These are phyloP conservation scores for Apostichopus californicus DNA, from an alignment of 35 echinoderm and acorn worm species.

Conservation along the genomic window DNA sequence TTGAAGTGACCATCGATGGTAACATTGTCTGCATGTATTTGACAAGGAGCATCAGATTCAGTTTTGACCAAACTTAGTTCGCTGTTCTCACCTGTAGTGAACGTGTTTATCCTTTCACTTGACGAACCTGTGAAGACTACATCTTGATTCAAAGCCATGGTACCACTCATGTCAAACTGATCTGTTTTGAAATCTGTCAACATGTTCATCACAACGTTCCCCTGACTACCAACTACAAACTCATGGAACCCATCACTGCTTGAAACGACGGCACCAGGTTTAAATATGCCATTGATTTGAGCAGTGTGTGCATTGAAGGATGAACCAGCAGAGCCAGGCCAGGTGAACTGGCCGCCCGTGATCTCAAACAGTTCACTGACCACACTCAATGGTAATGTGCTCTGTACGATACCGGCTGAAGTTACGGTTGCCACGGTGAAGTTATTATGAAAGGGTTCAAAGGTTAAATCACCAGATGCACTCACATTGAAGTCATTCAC, in stretches of 20 bases:
- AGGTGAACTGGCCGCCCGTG: conserved; percentile 33
- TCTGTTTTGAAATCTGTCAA: conserved; percentile 52
- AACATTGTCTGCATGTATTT: conserved; percentile 55
- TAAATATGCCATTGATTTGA: conserved; percentile 58
- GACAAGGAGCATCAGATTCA: background rate
- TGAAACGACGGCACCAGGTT: conserved; percentile 54
- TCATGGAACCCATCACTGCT: conserved; percentile 42
- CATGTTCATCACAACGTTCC: conserved; percentile 35
- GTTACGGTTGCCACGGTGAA: conserved; percentile 26
- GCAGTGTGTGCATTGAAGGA: conserved; percentile 46
- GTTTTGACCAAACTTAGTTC: background rate
- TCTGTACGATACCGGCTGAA: conserved; percentile 58
- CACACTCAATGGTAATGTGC: conserved; percentile 48
- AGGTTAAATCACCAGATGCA: background rate
- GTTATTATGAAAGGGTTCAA: conserved; percentile 43
- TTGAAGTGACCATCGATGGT: background rate
- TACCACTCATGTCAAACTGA: conserved; percentile 6
- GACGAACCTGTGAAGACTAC: background rate
- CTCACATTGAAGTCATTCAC: conserved; percentile 13
- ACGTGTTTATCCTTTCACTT: conserved; percentile 1
- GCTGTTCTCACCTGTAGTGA: conserved; percentile 19
- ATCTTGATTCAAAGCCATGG: background rate
- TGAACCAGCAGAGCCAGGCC: conserved; percentile 48
- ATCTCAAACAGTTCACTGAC: conserved; percentile 45
- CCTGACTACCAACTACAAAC: conserved; percentile 52